Evolutionary conservation across 2,888 invertebrate species (phyloP).

Genomic region (Leptopilina syphax): DNA sequence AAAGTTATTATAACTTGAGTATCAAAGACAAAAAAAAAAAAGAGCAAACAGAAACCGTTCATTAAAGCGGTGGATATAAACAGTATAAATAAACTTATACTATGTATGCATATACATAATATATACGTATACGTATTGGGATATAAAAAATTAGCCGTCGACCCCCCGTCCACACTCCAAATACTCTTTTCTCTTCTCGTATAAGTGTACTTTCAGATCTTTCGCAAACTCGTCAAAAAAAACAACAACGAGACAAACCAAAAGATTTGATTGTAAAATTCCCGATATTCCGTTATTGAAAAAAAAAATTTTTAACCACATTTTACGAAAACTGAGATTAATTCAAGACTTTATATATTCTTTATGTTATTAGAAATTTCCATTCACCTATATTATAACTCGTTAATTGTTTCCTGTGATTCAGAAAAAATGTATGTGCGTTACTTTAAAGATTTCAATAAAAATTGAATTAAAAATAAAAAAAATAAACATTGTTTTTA

Average conservation of each 20-base stretch:
- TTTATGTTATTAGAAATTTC: slow-evolving; percentile 22
- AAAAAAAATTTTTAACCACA: slow-evolving; percentile 7
- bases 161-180: slow-evolving; percentile 62
- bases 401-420: slow-evolving; percentile 24
- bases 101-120: slow-evolving; percentile 71
- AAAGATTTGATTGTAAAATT: slow-evolving; percentile 41
- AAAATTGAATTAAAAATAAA: slow-evolving; percentile 19
- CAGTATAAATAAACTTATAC: slow-evolving; percentile 68
- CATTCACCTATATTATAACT: slow-evolving; percentile 13
- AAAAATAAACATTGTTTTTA: not conserved
- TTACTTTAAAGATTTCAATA: slow-evolving; percentile 17
- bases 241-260: slow-evolving; percentile 1
- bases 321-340: not conserved
- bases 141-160: slow-evolving; percentile 68
- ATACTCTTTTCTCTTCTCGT: slow-evolving; percentile 52
- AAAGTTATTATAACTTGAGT: slow-evolving; percentile 43
- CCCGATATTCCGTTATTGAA: slow-evolving; percentile 31
- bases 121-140: slow-evolving; percentile 72
- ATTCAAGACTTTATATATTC: not conserved
- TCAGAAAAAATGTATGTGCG: slow-evolving; percentile 18
- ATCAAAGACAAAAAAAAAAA: slow-evolving; percentile 48
- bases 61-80: slow-evolving; percentile 41
- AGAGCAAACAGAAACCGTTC: slow-evolving; percentile 43
- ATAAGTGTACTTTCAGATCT: slow-evolving; percentile 39
- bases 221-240: slow-evolving; percentile 26